Conservation (phyloP, 64 coral and sea anemone species). For the Montipora capricornis region DNA sequence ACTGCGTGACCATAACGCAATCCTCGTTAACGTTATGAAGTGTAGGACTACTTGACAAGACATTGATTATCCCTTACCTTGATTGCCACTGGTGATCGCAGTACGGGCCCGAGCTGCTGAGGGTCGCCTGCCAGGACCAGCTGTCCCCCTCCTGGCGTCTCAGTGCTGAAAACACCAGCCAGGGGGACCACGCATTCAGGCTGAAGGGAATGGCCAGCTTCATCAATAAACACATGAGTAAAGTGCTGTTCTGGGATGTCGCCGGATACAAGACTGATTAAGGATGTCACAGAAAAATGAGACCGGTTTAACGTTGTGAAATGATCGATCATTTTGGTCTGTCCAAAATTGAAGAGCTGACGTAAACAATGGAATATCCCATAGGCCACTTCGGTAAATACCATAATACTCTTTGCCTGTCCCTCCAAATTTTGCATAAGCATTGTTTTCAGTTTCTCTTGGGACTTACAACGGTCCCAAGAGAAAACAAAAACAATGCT, state of each 20-base stretch:
- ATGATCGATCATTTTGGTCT: no score
- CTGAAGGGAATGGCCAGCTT: conserved; percentile 77
- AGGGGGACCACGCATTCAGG: conserved; percentile 86
- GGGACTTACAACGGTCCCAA: no score
- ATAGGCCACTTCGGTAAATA: no score
- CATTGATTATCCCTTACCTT: conserved; percentile 41
- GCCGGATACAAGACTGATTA: conserved; percentile 63
- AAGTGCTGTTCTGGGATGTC: conserved; percentile 69
- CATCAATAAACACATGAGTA: conserved; percentile 88
- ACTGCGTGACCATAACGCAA: not conserved
- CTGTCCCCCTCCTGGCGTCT: conserved; percentile 67
- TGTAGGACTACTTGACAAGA: not conserved
- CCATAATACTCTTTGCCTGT: no score
- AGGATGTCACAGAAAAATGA: not conserved
- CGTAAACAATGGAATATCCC: no score
- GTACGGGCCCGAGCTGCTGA: conserved; percentile 80
- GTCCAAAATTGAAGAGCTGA: no score
- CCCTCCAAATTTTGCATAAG: no score
- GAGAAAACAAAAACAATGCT: no score
- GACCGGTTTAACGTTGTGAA: no score
- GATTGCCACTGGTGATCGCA: conserved; percentile 79
- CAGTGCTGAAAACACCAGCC: conserved; percentile 65
- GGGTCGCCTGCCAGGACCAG: conserved; percentile 85
- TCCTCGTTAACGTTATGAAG: no score
- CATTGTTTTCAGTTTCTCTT: no score